Conservation (phyloP, 2,888 invertebrate species). For the Gibbula magus region DNA sequence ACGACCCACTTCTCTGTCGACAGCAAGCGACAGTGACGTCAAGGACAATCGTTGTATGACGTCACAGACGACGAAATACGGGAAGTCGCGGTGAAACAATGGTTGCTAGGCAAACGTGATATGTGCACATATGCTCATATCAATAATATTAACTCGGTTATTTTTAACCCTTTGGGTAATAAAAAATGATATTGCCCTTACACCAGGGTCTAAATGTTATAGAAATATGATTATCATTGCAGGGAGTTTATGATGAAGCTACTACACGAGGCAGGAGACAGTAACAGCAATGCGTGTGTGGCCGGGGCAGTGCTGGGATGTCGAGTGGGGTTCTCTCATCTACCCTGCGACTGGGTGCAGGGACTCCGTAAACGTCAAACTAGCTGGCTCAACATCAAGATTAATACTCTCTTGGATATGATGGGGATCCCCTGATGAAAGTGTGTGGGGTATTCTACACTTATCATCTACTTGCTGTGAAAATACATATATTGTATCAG, state of each 20-base stretch:
- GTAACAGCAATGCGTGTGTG: constrained; percentile 71
- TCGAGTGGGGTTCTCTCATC: constrained; percentile 66
- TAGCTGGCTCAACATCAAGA: constrained; percentile 69
- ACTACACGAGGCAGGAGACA: constrained; percentile 71
- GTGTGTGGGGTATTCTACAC: neutral
- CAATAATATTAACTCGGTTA: too few species aligned
- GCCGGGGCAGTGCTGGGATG: constrained; percentile 73
- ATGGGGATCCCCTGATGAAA: constrained; percentile 71
- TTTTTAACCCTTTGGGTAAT: too few species aligned
- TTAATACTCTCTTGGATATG: constrained; percentile 74
- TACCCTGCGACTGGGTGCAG: constrained; percentile 68
- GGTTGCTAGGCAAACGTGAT: too few species aligned
- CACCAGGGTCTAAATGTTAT: neutral
- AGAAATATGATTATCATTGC: constrained; percentile 27
- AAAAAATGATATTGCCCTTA: too few species aligned
- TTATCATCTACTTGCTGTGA: too few species aligned
- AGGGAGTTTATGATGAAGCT: constrained; percentile 65
- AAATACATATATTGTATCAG: too few species aligned
- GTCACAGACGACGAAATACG: too few species aligned
- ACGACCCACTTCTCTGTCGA: too few species aligned
- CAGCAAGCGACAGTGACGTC: too few species aligned
- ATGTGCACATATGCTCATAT: too few species aligned
- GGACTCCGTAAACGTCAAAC: constrained; percentile 65
- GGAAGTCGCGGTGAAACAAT: too few species aligned
- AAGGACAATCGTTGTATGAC: too few species aligned